Base-by-base conservation (phyloP, 2,797 vertebrate genomes). In the Chiloscyllium punctatum region DNA sequence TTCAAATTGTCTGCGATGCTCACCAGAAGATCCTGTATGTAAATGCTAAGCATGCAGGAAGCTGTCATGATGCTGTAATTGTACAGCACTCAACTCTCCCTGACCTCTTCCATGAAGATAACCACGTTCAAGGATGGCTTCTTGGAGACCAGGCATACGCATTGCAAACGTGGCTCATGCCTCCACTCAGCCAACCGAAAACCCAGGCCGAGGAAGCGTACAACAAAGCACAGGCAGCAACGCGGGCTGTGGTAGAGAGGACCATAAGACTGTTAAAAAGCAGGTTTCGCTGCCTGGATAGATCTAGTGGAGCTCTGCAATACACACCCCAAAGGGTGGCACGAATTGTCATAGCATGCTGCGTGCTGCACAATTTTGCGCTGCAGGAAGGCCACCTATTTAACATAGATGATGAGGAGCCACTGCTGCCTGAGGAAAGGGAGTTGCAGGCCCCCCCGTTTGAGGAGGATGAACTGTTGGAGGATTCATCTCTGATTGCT, bases 11-110 rank as follows among this genome's bases (percentile, higher is more conserved):
- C 33, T 92, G 90, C 23, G 90, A 92, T 69, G 66, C 90, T 66
- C 90, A 92, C n/a, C 90, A 92, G 90, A 69, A 92, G 11, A 92
- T 92, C 66, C 90, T 92, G 90, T 92, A 92, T 42, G 90, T 92
- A 42, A 92, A 92, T 42, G 90, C 90, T n/a, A 92, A 92, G 66
- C 90, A 92, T 23, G 90, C 90, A 0, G 90, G 90, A n/a, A 92
- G 90, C n/a, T 92, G 90, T 69, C 90, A 92, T 3, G 90, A 92
- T 7, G n/a, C 90, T 69, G 90, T 92, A 7, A 92, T 92, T 69
- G 90, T 92, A 42, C 90, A 92, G 66, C 90, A 92, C 90, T 92
- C 90, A 69, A 92, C 90, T 69, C 90, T 92, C 66, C 90, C 90
- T 23, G 90, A 92, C 66, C 90, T 92, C 66, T 92, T 92, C 90